Evolutionary conservation across 1,140 invertebrate genomes (phyloP).

Genomic region (Pseudachorutes palmiensis): DNA sequence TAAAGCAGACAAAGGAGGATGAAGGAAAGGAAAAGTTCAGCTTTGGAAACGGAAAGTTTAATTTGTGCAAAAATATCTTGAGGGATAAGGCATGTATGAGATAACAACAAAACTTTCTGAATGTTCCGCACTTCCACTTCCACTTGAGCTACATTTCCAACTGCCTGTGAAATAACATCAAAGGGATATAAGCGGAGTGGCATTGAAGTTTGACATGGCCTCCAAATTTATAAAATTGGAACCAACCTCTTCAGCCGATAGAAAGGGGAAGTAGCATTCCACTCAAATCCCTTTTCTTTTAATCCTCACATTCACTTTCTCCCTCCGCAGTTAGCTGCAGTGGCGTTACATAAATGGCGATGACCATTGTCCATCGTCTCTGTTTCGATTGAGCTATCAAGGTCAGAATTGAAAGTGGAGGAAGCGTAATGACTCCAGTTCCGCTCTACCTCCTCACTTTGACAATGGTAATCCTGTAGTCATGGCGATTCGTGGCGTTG

Average conservation of each 20-base stretch:
- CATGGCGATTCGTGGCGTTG: too few relatives aligned
- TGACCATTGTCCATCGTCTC: not conserved
- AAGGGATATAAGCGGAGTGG: too few relatives aligned
- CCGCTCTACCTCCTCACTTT: constrained; percentile 1
- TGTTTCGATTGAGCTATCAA: constrained; percentile 1
- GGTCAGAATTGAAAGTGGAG: constrained; percentile 6
- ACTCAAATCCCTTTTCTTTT: too few relatives aligned
- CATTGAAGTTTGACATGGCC: too few relatives aligned
- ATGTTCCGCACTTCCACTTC: not conserved
- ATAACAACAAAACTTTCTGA: constrained; percentile 6
- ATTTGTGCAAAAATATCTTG: not conserved
- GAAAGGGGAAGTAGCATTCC: too few relatives aligned
- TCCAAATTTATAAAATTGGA: too few relatives aligned
- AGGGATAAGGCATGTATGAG: not conserved
- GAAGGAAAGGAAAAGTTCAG: constrained; percentile 1
- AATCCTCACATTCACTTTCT: too few relatives aligned
- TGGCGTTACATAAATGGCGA: constrained; percentile 5
- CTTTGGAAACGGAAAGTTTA: constrained; percentile 3
- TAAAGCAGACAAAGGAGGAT: constrained; percentile 1
- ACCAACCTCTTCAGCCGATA: too few relatives aligned
- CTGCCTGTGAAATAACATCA: too few relatives aligned
- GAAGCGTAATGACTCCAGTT: not conserved
- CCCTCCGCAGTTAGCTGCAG: not conserved
- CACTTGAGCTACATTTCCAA: not conserved
- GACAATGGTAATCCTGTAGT: too few relatives aligned